Conservation (phyloP, 1,140 invertebrate genomes). For the Sitodiplosis mosellana region DNA sequence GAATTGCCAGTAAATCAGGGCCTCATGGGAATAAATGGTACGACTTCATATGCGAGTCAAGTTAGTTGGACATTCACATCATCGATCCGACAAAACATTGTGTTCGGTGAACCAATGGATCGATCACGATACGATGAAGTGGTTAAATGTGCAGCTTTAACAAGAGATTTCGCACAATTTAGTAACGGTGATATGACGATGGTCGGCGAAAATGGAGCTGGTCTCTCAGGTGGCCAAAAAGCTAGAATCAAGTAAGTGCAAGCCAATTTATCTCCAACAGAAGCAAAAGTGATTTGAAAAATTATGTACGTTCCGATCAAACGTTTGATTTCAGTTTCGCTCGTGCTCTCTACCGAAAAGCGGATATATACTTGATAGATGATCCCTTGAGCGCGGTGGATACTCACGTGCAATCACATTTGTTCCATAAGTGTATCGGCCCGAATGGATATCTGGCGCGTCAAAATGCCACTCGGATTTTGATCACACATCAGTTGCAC, state of each 20-base stretch:
- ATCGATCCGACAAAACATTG: slow-evolving; percentile 31
- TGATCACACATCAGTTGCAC: slow-evolving; percentile 65
- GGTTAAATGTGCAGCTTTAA: slow-evolving; percentile 15
- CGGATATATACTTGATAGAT: slow-evolving; percentile 62
- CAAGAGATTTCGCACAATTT: slow-evolving; percentile 28
- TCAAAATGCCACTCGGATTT: slow-evolving; percentile 34
- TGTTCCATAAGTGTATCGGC: slow-evolving; percentile 49
- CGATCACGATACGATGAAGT: slow-evolving; percentile 11
- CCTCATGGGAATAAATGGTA: slow-evolving; percentile 17
- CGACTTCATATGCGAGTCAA: slow-evolving; percentile 32
- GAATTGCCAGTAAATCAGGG: slow-evolving; percentile 33
- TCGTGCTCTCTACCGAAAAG: slow-evolving; percentile 30
- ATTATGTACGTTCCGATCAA: neutral
- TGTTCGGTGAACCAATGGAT: slow-evolving; percentile 32
- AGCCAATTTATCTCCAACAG: slow-evolving; percentile 31
- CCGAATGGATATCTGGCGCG: slow-evolving; percentile 22
- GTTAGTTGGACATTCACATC: slow-evolving; percentile 33
- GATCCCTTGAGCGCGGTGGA: slow-evolving; percentile 72
- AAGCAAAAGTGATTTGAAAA: no score
- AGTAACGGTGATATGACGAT: slow-evolving; percentile 32
- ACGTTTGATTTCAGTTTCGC: slow-evolving; percentile 31
- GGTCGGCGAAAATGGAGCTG: slow-evolving; percentile 38
- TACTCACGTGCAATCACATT: slow-evolving; percentile 55
- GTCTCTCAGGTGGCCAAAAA: slow-evolving; percentile 32
- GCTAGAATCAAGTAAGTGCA: slow-evolving; percentile 35